Evolutionary conservation across 2,888 invertebrate genomes (phyloP), one percentile per base, ranked within the genome.

Genomic region (Syrphus vitripennis): DNA sequence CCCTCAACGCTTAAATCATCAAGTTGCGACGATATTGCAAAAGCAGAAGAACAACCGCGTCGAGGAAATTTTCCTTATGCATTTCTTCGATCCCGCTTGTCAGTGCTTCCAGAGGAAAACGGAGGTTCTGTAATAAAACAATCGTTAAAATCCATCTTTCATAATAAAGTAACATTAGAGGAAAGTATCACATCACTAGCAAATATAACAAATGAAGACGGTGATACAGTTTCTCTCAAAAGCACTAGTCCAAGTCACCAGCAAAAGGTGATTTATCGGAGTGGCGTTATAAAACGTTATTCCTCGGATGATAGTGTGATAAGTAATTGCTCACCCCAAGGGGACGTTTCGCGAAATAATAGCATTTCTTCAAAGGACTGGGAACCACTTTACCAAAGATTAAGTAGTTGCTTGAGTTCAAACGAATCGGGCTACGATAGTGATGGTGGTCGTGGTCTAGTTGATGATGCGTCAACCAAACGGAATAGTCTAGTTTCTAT

Each of bases 381-480:
- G 92, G 93, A 94, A 89, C 91, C 94, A 89, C 94, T 94, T 92
- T 93, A 94, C 89, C 94, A 95, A 92, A 94, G 95, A 89, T 92
- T 95, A 89, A 95, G 94, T 91, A 96, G 95, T 92, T 96, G 96
- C 91, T 95, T 96, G 65, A 96, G 96, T 92, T 96, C 96, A 57
- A 96, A 96, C 91, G 96, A 97, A 92, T 96, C 96, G 63, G 96
- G 96, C 50, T 97, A 97, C 91, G 96, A 96, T 90, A 96, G 96
- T 91, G 96, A 96, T 90, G 96, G 96, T 89, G 95, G 96, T 69
- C 94, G 94, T 87, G 94, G 93, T 45, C 84, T 89, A 42, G 89
- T 89, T 65, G 90, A 90, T 80, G 89, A 90, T 72, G 89, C 90
- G 50, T 89, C 80, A 87, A 69, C 83, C 5, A 91, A 92, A 72